Conservation (phyloP, 1,140 invertebrate species). For the Spodoptera frugiperda region DNA sequence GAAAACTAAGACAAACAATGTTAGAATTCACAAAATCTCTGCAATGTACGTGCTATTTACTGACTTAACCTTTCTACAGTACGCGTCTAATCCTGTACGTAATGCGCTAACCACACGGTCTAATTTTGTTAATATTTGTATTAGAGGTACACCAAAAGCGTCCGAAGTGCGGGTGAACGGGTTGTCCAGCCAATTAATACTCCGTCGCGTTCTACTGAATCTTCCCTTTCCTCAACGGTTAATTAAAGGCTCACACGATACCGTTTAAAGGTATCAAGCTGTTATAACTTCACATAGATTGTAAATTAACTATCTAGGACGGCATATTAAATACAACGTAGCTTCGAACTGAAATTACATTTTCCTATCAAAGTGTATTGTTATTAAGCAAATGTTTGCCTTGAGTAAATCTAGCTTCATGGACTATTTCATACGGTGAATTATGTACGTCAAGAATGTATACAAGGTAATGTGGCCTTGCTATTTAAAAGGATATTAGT, state of each 20-base stretch:
- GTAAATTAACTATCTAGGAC: constrained; percentile 20
- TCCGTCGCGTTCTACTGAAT: neutral
- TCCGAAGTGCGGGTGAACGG: constrained; percentile 1
- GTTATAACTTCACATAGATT: constrained; percentile 19
- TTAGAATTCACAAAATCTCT: constrained; percentile 7
- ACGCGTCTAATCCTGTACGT: constrained; percentile 9
- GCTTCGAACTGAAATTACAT: constrained; percentile 3
- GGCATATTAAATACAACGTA: constrained; percentile 7
- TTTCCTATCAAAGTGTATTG: constrained; percentile 5
- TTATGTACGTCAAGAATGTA: too few species aligned
- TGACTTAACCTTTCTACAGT: neutral
- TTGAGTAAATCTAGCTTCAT: constrained; percentile 9
- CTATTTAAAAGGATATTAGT: too few species aligned
- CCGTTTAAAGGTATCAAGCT: constrained; percentile 30
- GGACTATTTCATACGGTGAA: neutral
- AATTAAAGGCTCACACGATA: constrained; percentile 33
- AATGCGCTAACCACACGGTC: constrained; percentile 31
- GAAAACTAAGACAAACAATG: neutral
- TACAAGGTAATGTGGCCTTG: too few species aligned
- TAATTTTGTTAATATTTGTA: constrained; percentile 44
- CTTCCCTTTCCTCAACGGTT: constrained; percentile 19
- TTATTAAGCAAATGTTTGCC: constrained; percentile 16
- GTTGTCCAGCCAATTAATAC: constrained; percentile 27
- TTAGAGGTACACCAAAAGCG: constrained; percentile 12
- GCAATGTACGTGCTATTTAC: constrained; percentile 10